phyloP scores from a whole-genome alignment of 23 tunicate genomes.

The Botrylloides violaceus region DNA sequence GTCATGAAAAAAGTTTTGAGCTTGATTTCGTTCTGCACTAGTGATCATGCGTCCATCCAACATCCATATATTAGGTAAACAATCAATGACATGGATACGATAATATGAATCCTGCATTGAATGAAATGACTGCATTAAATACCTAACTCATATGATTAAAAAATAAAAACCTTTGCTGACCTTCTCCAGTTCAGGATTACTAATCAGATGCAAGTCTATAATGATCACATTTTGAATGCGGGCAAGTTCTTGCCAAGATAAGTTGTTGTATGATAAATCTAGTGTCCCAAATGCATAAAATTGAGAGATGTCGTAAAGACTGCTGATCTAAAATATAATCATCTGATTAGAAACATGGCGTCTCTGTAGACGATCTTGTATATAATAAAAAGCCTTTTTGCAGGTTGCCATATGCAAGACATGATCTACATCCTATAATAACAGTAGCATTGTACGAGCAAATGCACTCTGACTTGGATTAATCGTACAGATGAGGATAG shows the following conservation, averaged over 20 bases:
- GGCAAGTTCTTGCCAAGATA: constrained; percentile 54
- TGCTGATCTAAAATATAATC: constrained; percentile 31
- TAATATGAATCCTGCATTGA: constrained; percentile 57
- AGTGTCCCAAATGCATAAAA: constrained; percentile 63
- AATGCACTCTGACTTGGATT: no score
- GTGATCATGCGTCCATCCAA: constrained; percentile 82
- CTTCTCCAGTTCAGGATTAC: constrained; percentile 42
- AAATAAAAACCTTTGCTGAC: constrained; percentile 15
- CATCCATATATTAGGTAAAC: constrained; percentile 88
- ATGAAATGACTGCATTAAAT: neutral
- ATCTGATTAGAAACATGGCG: no score
- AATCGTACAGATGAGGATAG: no score
- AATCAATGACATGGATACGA: constrained; percentile 85
- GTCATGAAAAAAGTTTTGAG: constrained; percentile 70
- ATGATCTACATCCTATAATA: no score
- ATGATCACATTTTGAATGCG: constrained; percentile 39
- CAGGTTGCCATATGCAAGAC: no score
- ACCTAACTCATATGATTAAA: neutral
- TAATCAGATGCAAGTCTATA: constrained; percentile 53
- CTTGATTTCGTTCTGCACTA: constrained; percentile 73
- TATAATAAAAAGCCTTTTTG: no score
- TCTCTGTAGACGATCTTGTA: no score
- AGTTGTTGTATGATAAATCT: constrained; percentile 58
- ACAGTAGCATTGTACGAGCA: no score
- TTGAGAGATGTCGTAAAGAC: constrained; percentile 39